phyloP scores from a whole-genome alignment of 1,140 invertebrate genomes.

The Anagrus nilaparvatae region DNA sequence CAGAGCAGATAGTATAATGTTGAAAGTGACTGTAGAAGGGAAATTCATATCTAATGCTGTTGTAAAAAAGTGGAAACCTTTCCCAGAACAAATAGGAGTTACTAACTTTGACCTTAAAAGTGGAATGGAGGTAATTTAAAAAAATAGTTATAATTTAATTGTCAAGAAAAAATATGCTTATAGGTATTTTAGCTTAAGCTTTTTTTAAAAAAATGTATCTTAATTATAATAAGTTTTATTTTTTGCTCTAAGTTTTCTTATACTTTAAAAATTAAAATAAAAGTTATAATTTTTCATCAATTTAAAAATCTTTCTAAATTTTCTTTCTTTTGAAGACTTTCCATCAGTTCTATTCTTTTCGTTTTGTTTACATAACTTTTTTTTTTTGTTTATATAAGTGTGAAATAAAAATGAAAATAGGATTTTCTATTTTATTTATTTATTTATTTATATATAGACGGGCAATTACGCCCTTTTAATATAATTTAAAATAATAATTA shows the following conservation, averaged over 20 bases:
- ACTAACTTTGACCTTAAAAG: conserved; percentile 17
- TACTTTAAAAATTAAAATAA: too few relatives aligned
- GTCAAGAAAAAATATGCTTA: background rate
- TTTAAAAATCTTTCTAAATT: too few relatives aligned
- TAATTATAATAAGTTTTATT: background rate
- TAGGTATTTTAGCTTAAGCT: background rate
- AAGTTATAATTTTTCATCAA: too few relatives aligned
- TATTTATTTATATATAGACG: too few relatives aligned
- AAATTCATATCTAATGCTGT: conserved; percentile 7
- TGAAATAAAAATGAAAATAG: too few relatives aligned
- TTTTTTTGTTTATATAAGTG: too few relatives aligned
- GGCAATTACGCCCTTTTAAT: background rate
- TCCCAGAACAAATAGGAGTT: conserved; percentile 22
- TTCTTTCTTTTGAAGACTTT: too few relatives aligned
- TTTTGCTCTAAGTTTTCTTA: too few relatives aligned
- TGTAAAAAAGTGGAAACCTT: conserved; percentile 22
- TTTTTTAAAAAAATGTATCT: background rate
- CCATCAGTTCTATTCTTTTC: too few relatives aligned
- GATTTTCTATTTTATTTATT: background rate
- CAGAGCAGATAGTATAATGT: conserved; percentile 2
- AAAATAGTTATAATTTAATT: conserved; percentile 1
- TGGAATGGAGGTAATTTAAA: conserved; percentile 21
- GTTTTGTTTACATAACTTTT: too few relatives aligned
- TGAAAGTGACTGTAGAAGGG: conserved; percentile 5
- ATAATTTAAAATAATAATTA: background rate